A percentile compares a stretch with the other conserved stretches of the same genome.
Evolutionary conservation across 2,797 vertebrate genomes (phyloP).

Genomic region (Nannoperca obscura): DNA sequence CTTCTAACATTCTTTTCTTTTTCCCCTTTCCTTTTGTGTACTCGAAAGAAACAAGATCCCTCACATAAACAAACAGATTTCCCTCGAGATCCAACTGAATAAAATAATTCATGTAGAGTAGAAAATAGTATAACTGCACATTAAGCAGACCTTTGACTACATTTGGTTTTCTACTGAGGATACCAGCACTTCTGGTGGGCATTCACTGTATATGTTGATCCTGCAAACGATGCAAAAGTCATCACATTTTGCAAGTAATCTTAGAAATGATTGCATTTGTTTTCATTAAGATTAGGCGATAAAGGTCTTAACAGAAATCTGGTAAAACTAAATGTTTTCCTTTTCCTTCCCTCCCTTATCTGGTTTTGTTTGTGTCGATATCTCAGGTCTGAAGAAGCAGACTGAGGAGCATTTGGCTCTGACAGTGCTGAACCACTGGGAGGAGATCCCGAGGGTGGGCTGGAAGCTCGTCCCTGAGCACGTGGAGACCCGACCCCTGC

Average conservation of each 20-base stretch:
- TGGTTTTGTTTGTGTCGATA: not conserved
- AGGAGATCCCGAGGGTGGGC: constrained; percentile 92
- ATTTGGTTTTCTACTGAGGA: not conserved
- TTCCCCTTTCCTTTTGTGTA: not conserved
- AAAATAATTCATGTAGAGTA: not conserved
- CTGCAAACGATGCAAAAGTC: not conserved
- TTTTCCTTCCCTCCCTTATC: not conserved
- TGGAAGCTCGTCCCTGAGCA: constrained; percentile 95
- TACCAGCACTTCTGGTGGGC: not conserved
- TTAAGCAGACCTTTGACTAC: not conserved
- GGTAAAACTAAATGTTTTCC: not conserved
- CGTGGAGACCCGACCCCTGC: constrained; percentile 93
- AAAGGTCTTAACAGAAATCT: not conserved
- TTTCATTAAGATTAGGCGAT: not conserved
- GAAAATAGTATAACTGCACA: not conserved
- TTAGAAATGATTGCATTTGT: not conserved
- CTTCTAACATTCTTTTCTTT: not conserved
- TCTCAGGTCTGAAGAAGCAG: constrained; percentile 92
- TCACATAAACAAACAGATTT: constrained; percentile 2
- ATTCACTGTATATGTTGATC: not conserved
- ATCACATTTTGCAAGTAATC: not conserved
- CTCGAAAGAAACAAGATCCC: not conserved
- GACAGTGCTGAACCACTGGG: constrained; percentile 92
- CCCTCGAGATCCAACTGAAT: not conserved
- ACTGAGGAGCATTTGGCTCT: constrained; percentile 95